Evolutionary conservation across 2,888 invertebrate genomes (phyloP).

Genomic region (Drosophila lacicola): DNA sequence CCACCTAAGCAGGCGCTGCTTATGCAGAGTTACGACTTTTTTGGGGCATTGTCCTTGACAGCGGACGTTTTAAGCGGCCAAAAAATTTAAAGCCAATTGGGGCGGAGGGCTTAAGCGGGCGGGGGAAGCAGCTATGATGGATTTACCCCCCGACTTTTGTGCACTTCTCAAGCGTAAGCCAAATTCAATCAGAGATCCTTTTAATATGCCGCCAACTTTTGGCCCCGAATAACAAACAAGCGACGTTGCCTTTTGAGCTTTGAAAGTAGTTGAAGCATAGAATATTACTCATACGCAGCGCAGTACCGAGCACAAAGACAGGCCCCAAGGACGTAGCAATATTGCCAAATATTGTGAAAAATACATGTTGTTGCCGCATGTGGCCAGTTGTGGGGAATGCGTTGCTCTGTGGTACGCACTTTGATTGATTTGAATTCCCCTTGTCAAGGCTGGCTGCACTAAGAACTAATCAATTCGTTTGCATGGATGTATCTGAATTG

Average conservation of each 20-base stretch:
- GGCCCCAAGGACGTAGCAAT: constrained; percentile 20
- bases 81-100: constrained; percentile 38
- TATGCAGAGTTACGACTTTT: constrained; percentile 57
- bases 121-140: constrained; percentile 53
- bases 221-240: constrained; percentile 2
- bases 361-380: constrained; percentile 4
- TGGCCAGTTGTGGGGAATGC: neutral
- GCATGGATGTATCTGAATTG: constrained; percentile 28
- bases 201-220: constrained; percentile 53
- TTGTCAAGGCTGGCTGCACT: constrained; percentile 43
- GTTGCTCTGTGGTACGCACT: constrained; percentile 11
- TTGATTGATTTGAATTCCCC: constrained; percentile 62
- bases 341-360: constrained; percentile 54
- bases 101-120: neutral
- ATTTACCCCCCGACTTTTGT: constrained; percentile 57
- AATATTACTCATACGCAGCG: constrained; percentile 71
- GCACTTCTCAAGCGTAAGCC: constrained; percentile 70
- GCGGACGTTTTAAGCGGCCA: constrained; percentile 58
- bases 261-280: constrained; percentile 52
- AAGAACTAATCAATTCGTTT: constrained; percentile 53
- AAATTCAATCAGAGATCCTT: constrained; percentile 70
- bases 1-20: constrained; percentile 18
- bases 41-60: constrained; percentile 63
- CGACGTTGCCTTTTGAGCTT: constrained; percentile 16
- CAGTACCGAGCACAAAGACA: constrained; percentile 9